A percentile compares a stretch with the other conserved stretches of the same genome.
Evolutionary conservation across 2,113 vertebrate genomes (phyloP).

Genomic region (Riparia riparia): DNA sequence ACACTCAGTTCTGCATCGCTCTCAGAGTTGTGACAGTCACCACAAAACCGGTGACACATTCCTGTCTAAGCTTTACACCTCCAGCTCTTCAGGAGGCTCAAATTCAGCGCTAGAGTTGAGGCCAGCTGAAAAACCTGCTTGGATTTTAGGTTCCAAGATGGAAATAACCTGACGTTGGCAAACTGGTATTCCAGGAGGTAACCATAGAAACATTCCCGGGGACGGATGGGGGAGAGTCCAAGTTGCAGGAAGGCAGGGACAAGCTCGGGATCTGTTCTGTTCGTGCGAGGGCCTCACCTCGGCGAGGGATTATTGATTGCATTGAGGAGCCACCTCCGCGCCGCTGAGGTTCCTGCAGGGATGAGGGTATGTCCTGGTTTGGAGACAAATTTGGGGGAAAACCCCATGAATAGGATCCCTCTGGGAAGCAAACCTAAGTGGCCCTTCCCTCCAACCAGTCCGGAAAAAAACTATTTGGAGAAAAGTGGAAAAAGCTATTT

Average conservation of each 20-base stretch:
- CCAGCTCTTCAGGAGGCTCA: neutral
- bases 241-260: neutral
- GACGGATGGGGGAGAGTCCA: neutral
- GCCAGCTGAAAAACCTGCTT: neutral
- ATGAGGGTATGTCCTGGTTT: too few species aligned
- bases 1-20: neutral
- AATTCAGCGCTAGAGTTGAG: neutral
- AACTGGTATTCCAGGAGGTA: conserved; percentile 18
- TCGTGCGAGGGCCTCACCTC: neutral
- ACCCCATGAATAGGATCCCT: too few species aligned
- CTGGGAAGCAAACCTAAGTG: too few species aligned
- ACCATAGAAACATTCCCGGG: conserved; percentile 44
- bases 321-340: neutral
- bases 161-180: conserved; percentile 37
- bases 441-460: too few species aligned
- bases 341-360: neutral
- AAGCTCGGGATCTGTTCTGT: neutral
- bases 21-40: neutral
- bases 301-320: neutral
- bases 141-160: neutral
- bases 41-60: neutral
- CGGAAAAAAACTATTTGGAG: too few species aligned
- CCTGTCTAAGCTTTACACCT: neutral
- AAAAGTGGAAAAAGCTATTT: too few species aligned
- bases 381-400: too few species aligned